These are phyloP conservation scores for Pollenia angustigena DNA, from an alignment of 2,888 invertebrate species.

Conservation along the genomic window DNA sequence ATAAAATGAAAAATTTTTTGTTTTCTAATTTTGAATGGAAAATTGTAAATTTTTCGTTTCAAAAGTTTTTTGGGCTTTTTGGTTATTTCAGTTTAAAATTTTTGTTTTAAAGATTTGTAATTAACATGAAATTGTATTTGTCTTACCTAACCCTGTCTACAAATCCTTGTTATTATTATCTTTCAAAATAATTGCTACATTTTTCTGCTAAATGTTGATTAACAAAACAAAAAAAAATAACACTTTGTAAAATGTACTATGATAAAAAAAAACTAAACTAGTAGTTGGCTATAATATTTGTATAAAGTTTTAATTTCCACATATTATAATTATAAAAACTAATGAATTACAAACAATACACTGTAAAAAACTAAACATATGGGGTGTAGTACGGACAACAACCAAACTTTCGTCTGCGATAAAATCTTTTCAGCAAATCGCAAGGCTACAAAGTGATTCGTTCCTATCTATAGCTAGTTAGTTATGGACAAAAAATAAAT, in stretches of 20 bases:
- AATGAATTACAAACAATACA: conserved; percentile 7
- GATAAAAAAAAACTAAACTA: conserved; percentile 1
- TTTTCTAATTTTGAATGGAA: conserved; percentile 9
- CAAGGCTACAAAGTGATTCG: too few species aligned
- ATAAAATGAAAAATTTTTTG: conserved; percentile 22
- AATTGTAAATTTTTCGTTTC: conserved; percentile 18
- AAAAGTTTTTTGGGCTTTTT: conserved; percentile 16
- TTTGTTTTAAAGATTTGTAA: conserved; percentile 56
- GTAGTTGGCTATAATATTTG: conserved; percentile 53
- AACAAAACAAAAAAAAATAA: conserved; percentile 14
- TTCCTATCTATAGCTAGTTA: too few species aligned
- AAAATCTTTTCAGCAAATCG: too few species aligned
- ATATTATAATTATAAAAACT: neutral
- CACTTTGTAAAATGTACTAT: conserved; percentile 27
- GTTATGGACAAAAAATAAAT: too few species aligned
- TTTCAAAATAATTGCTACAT: conserved; percentile 40
- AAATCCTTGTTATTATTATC: conserved; percentile 46
- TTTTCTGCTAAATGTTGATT: conserved; percentile 58
- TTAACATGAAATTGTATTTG: conserved; percentile 29
- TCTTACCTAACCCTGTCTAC: conserved; percentile 56
- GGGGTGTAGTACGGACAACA: too few species aligned
- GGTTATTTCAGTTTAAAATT: conserved; percentile 46
- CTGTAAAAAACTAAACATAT: conserved; percentile 56
- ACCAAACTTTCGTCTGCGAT: too few species aligned
- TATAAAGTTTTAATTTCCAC: conserved; percentile 33